Percentiles rank a stretch among this genome's conserved stretches.
Conservation (phyloP, 2,888 invertebrate genomes). For the Hartigia nigra region DNA sequence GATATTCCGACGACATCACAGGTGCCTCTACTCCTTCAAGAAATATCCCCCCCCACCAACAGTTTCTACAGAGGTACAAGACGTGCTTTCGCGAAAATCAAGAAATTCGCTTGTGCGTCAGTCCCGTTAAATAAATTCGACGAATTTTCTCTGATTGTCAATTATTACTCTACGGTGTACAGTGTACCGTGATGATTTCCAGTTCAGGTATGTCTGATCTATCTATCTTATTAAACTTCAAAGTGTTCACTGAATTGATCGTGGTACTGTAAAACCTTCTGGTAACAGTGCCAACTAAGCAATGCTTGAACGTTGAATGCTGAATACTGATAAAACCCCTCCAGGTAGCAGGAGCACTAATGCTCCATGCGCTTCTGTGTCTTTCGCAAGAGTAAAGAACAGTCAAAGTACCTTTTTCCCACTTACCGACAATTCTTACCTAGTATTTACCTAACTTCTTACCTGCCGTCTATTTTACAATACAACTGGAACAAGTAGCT, state of each 20-base stretch:
- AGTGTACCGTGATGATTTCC: background rate
- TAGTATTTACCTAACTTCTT: background rate
- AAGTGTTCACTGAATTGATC: slow-evolving; percentile 36
- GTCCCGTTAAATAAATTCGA: background rate
- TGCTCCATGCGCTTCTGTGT: background rate
- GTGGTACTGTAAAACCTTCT: slow-evolving; percentile 40
- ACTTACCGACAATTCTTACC: background rate
- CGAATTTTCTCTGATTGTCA: background rate
- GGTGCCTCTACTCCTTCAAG: background rate
- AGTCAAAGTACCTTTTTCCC: background rate
- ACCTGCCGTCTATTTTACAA: background rate
- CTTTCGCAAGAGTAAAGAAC: background rate
- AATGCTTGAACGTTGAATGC: slow-evolving; percentile 23
- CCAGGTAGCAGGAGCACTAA: slow-evolving; percentile 24
- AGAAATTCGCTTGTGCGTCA: background rate
- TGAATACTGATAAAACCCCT: slow-evolving; percentile 51
- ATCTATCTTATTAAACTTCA: background rate
- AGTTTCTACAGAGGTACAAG: background rate
- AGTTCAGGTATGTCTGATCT: slow-evolving; percentile 5
- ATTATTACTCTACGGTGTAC: background rate
- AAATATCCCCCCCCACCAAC: background rate
- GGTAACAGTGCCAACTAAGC: slow-evolving; percentile 42
- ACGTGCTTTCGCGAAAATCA: background rate
- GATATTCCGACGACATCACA: slow-evolving; percentile 34
- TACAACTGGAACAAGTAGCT: background rate